Base-by-base conservation (phyloP, 2,888 invertebrate species). In the Scaptomyza polygonia region DNA sequence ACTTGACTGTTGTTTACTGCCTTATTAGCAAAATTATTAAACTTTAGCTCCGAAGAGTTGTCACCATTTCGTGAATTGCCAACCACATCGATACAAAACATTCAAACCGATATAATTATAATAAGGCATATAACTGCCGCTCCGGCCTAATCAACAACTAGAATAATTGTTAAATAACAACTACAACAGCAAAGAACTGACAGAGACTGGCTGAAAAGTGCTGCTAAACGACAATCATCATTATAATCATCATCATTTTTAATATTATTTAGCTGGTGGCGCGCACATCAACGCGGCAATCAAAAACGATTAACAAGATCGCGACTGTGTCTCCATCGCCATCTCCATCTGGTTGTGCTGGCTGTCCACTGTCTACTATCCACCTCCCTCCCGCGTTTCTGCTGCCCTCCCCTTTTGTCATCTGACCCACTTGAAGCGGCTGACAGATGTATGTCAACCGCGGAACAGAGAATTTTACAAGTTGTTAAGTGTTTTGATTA, bases 361-460 rank as follows among this genome's bases (percentile, higher is more conserved):
- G 25, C 25, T 36, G 25, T 11, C 49, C 49, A 25, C 42, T 36
- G 25, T 11, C 49, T 36, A 25, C 42, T 42, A 12, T 14, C 3
- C 11, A n/a, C 12, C 8, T 21, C 43, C 29, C 42, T 51, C 21
- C 11, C 21, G 5, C 12, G n/a, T n/a, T 45, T 11, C 42, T 42
- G 45, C 44, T 48, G 49, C 34, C 49, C 40, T n/a, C n/a, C 39
- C 32, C 48, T 55, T 51, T 63, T 51, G 67, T 59, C 79, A 76
- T 65, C 62, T 84, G 86, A 84, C 86, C 84, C 77, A 85, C 70
- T 84, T 84, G 63, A 67, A 51, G 56, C 67, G 61, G 66, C 72
- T 85, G 86, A 85, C 84, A 85, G 84, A 85, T 85, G 84, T 85
- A 77, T 85, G 84, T 85, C 84, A 85, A 84, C 84, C 75, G 81